phyloP scores from a whole-genome alignment of 2,888 invertebrate species.

The Mythimna lalbum region DNA sequence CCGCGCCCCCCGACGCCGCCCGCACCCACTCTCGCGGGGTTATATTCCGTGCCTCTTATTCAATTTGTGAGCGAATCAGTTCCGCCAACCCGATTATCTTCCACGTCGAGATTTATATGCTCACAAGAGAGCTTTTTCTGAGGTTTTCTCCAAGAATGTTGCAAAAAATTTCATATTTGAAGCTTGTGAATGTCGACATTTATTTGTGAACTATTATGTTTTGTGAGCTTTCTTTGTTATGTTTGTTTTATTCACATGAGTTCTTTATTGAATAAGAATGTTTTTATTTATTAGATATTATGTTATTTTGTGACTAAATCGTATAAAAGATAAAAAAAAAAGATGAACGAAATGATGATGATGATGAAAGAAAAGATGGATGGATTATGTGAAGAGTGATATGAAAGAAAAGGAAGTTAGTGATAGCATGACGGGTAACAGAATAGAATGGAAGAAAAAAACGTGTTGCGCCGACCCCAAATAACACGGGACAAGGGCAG shows the following conservation, averaged over 20 bases:
- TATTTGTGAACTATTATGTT: constrained; percentile 59
- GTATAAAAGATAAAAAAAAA: background rate
- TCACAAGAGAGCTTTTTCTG: constrained; percentile 81
- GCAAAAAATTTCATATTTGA: constrained; percentile 70
- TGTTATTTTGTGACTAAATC: constrained; percentile 6
- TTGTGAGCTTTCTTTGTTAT: constrained; percentile 23
- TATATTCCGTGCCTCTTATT: constrained; percentile 86
- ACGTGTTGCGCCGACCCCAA: too few relatives aligned
- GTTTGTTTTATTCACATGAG: constrained; percentile 29
- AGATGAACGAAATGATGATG: too few relatives aligned
- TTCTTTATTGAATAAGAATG: constrained; percentile 20
- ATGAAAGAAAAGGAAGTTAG: too few relatives aligned
- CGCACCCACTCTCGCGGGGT: constrained; percentile 72
- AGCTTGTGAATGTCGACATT: constrained; percentile 65
- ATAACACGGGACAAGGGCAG: too few relatives aligned
- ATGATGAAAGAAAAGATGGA: too few relatives aligned
- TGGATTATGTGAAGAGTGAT: too few relatives aligned
- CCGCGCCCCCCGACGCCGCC: constrained; percentile 62
- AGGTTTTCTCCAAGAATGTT: constrained; percentile 74
- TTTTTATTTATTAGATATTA: constrained; percentile 23
- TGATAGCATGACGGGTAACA: too few relatives aligned
- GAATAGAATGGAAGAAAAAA: too few relatives aligned
- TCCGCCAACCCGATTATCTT: constrained; percentile 89
- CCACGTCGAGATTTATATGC: constrained; percentile 87
- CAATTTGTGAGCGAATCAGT: constrained; percentile 89